A percentile compares a stretch with the other conserved stretches of the same genome.
phyloP scores from a whole-genome alignment of 2,888 invertebrate genomes.

The Caenorhabditis sp. region DNA sequence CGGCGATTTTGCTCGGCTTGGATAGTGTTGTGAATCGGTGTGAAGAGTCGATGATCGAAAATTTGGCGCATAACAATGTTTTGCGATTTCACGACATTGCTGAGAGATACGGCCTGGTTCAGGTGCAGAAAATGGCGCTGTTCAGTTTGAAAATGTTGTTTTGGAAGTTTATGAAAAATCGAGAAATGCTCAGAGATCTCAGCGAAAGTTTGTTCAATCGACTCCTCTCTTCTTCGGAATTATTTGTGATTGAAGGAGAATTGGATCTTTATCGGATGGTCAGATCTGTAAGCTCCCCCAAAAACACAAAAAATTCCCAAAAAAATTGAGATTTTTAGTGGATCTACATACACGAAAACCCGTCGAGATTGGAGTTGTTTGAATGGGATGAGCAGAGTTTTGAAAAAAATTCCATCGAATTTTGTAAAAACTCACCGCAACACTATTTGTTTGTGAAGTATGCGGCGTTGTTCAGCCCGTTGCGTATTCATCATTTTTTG shows the following conservation, averaged over 20 bases:
- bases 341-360: slow-evolving; percentile 33
- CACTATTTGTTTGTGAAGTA: slow-evolving; percentile 29
- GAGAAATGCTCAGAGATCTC: slow-evolving; percentile 29
- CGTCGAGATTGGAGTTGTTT: neutral
- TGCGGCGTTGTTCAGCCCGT: slow-evolving; percentile 23
- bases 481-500: slow-evolving; percentile 43
- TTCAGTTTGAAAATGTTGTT: slow-evolving; percentile 14
- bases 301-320: no score
- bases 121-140: slow-evolving; percentile 9
- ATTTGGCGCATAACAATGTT: slow-evolving; percentile 39
- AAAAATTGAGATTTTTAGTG: slow-evolving; percentile 14
- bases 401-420: neutral
- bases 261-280: slow-evolving; percentile 56
- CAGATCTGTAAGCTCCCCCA: slow-evolving; percentile 42
- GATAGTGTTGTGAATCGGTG: slow-evolving; percentile 52
- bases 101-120: slow-evolving; percentile 43
- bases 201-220: no score
- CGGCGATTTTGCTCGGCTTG: slow-evolving; percentile 56
- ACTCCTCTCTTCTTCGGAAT: neutral
- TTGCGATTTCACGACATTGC: slow-evolving; percentile 42
- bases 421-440: neutral
- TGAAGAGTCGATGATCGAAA: slow-evolving; percentile 47
- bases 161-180: slow-evolving; percentile 49
- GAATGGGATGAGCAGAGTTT: neutral
- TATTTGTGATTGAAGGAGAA: slow-evolving; percentile 37